Evolutionary conservation across 2,113 vertebrate genomes (phyloP), one percentile per base, ranked within the genome.

Genomic region (Chlorocebus sabaeus): DNA sequence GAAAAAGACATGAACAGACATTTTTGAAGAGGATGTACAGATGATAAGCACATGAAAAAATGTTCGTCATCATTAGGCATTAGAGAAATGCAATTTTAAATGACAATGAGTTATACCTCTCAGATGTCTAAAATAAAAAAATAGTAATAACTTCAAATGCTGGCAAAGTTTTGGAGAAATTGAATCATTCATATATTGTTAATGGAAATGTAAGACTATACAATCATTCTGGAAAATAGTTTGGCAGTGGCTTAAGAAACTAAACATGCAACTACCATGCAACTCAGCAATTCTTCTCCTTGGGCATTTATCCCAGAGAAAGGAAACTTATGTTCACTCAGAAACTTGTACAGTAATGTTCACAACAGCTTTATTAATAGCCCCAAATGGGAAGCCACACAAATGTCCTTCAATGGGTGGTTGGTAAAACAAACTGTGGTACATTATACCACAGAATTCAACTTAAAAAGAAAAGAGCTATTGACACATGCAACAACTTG

Each of bases 81-180:
- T 73, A 89, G 68, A 75, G 61, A 75, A 45, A 64, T 45, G 32
- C 38, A 92, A 92, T 88, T 84, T 73, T 84, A 96, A 95, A 52
- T 25, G n/a, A 68, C 17, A 40, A 7, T 48, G 68, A 92, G 52
- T 16, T 45, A 59, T 3, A 85, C 67, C 52, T 82, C 23, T 22
- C 30, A 92, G 70, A 87, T 32, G 64, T 76, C 14, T 70, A 90
- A 93, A 80, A 72, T 43, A 76, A 81, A 96, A 96, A 93, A 72
- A 50, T 11, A 59, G 20, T 75, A n/a, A 25, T 94, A 88, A 45
- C 23, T 81, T 35, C 38, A 95, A 61, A 64, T 45, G 43, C 84
- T 76, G 90, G 9, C 78, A 96, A 86, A 35, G 35, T 14, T 59
- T 35, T 89, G 67, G 45, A 88, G 64, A 93, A 88, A 83, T 25